These are phyloP conservation scores for Emmelina monodactyla DNA, from an alignment of 2,888 invertebrate genomes.

Conservation along the genomic window DNA sequence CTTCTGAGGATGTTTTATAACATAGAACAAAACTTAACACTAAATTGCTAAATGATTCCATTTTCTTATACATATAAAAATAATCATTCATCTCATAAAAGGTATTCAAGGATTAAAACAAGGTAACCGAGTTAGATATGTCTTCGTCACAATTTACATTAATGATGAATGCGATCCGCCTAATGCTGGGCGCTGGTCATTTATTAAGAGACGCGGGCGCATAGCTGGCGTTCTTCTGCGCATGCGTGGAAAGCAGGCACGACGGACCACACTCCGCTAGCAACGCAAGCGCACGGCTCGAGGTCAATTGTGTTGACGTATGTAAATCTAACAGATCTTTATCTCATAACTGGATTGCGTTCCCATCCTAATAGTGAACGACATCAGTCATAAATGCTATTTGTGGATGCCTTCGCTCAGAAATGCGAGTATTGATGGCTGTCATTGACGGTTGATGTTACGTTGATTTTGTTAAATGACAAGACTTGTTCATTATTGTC, in stretches of 20 bases:
- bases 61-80: no score
- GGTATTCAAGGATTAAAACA: no score
- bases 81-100: no score
- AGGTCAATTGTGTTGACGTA: conserved; percentile 51
- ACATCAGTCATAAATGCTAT: background rate
- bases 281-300: conserved; percentile 25
- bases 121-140: conserved; percentile 57
- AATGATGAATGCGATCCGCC: conserved; percentile 64
- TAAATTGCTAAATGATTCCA: no score
- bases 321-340: conserved; percentile 38
- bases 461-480: no score
- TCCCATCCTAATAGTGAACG: conserved; percentile 1
- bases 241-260: conserved; percentile 45
- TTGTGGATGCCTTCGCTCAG: background rate
- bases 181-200: conserved; percentile 57
- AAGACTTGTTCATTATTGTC: no score
- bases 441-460: no score
- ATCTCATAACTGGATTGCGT: conserved; percentile 18
- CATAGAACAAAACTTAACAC: no score
- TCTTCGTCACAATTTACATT: conserved; percentile 67
- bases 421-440: no score
- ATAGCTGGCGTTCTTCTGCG: conserved; percentile 52
- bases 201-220: conserved; percentile 51
- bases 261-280: conserved; percentile 47
- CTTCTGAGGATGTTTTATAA: no score